Conservation (phyloP, 1,140 invertebrate genomes). For the Trichonephila clavata region DNA sequence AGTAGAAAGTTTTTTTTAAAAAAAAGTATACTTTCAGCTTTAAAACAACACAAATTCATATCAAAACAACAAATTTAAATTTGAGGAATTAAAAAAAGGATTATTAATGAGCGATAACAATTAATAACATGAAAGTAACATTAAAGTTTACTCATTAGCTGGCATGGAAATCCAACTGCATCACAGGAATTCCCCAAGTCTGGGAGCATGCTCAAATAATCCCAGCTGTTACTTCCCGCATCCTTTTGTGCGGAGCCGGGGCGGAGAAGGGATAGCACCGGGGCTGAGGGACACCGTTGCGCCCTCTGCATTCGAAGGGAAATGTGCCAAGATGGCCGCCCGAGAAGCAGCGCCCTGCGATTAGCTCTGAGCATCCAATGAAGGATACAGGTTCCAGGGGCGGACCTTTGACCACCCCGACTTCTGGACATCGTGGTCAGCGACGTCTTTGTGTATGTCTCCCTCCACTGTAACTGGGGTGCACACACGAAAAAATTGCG, state of each 20-base stretch:
- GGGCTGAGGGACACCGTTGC: conserved; percentile 19
- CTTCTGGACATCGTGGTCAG: neutral
- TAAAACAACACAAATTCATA: too few species aligned
- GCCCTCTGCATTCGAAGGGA: conserved; percentile 34
- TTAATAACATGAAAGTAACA: too few species aligned
- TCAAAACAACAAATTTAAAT: too few species aligned
- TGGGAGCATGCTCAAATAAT: neutral
- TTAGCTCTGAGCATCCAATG: conserved; percentile 39
- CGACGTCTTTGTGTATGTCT: conserved; percentile 57
- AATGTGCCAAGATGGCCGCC: conserved; percentile 64
- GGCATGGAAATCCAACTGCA: neutral
- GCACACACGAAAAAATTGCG: neutral
- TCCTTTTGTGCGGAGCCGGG: neutral
- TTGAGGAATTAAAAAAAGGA: too few species aligned
- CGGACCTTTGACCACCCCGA: conserved; percentile 19
- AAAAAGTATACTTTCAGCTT: too few species aligned
- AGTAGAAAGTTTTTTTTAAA: too few species aligned
- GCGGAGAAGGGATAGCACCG: neutral
- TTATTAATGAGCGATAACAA: too few species aligned
- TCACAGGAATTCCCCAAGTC: neutral
- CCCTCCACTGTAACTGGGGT: neutral
- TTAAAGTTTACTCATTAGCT: too few species aligned
- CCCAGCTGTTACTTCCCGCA: neutral
- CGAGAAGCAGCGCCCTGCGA: conserved; percentile 30
- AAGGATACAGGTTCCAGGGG: conserved; percentile 23